Conservation (phyloP, 2,797 vertebrate genomes). For the Acridotheres tristis region DNA sequence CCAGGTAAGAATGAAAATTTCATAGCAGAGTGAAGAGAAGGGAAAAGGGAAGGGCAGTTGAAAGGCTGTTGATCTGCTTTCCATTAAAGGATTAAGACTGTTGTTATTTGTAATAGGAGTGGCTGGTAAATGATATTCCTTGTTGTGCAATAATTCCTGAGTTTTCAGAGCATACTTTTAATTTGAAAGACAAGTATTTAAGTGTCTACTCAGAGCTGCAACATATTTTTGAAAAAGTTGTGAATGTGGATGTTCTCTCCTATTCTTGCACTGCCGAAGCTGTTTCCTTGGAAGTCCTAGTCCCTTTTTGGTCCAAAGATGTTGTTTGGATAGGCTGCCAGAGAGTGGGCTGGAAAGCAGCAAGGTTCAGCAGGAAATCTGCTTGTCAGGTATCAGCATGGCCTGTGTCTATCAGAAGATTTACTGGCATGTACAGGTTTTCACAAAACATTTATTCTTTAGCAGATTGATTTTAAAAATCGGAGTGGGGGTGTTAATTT, state of each 20-base stretch:
- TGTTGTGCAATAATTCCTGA: conserved; percentile 13
- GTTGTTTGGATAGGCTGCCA: not conserved
- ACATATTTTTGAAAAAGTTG: not conserved
- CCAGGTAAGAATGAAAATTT: not conserved
- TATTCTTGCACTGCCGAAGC: not conserved
- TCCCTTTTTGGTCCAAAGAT: not conserved
- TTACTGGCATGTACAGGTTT: not conserved
- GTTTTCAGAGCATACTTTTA: conserved; percentile 1
- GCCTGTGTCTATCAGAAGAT: not conserved
- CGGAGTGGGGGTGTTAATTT: too few species aligned
- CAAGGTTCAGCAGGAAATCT: not conserved
- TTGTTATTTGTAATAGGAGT: not conserved
- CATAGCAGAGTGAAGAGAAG: not conserved
- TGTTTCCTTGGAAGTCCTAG: not conserved
- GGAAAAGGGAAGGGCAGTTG: not conserved
- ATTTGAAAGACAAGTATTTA: not conserved
- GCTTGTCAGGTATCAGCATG: not conserved
- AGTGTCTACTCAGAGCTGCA: not conserved
- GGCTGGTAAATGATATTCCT: not conserved
- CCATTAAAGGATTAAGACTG: conserved; percentile 1
- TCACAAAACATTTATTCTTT: not conserved
- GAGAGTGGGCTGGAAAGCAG: not conserved
- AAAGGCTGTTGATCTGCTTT: not conserved
- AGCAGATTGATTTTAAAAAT: not conserved
- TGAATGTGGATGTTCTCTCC: not conserved